Base-by-base conservation (phyloP, 2,888 invertebrate genomes). In the Odontocolon sp. region DNA sequence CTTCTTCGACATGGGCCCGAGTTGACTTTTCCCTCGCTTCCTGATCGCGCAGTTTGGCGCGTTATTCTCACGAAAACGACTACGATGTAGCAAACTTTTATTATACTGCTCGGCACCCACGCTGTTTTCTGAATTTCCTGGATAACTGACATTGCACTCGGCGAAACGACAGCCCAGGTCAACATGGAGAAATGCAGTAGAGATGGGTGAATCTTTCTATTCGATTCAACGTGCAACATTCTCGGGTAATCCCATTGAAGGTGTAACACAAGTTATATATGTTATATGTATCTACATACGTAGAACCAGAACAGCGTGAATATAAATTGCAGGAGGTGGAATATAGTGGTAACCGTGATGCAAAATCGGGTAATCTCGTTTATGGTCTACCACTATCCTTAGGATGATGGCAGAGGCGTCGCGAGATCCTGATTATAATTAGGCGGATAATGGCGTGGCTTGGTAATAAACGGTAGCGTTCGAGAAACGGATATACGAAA, bases 61-160 rank as follows among this genome's bases (percentile, higher is more conserved):
- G 69, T 36, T 75, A 59, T 70, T 75, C 59, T 75, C 64, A n/a
- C 50, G 40, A 75, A 70, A 59, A 56, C 56, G 56, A 11, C 3
- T 31, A 23, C 31, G 14, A 52, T 42, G 69, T 45, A 59, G 59
- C 31, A 70, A 75, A 75, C 64, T 75, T 75, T 66, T 59, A 66
- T 69, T 75, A 36, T 66, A 64, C 21, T 59, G 36, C 47, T 23
- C 36, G 69, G 18, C 64, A 42, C 75, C 70, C 69, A 75, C 70
- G 64, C 9, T 64, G 70, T 75, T 75, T 59, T 63, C 42, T 42
- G 59, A 66, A 70, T 54, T 66, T 68, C 38, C 38, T 33, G 66
- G 36, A 75, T 70, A 64, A 64, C 69, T 36, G 54, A 69, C 38
- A 56, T 40, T 52, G 50, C n/a, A 21, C 33, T 42, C 31, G 3